A percentile compares a stretch with the other conserved stretches of the same genome.
phyloP scores from a whole-genome alignment of 2,113 vertebrate species.

The Odontophorus gujanensis region DNA sequence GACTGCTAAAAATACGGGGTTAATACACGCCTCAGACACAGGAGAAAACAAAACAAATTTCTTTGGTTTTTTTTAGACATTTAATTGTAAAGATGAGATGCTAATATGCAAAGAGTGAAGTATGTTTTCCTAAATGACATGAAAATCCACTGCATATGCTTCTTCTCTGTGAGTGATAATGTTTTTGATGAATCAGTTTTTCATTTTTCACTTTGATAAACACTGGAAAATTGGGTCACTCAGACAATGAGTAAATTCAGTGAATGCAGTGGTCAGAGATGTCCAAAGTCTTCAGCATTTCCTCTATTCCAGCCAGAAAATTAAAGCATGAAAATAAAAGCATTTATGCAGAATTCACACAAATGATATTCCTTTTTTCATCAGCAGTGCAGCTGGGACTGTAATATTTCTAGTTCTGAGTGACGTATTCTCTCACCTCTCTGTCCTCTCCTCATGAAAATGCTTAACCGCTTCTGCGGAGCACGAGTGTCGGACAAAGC shows the following conservation, averaged over 20 bases:
- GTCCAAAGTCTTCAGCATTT: background rate
- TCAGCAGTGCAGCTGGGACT: background rate
- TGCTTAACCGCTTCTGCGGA: constrained; percentile 12
- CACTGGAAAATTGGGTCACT: background rate
- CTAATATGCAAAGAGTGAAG: background rate
- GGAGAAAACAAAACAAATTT: background rate
- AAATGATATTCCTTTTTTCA: constrained; percentile 15
- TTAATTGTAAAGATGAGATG: background rate
- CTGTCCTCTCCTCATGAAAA: constrained; percentile 73
- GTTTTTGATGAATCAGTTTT: background rate
- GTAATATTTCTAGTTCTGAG: constrained; percentile 19
- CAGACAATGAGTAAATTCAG: background rate
- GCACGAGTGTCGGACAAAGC: constrained; percentile 25
- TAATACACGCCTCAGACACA: background rate
- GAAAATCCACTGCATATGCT: background rate
- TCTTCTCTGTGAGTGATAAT: background rate
- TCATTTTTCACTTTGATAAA: background rate
- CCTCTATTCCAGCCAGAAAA: background rate
- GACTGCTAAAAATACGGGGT: background rate
- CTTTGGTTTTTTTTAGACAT: background rate
- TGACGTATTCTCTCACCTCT: constrained; percentile 56
- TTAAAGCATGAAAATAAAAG: background rate
- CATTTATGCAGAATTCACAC: constrained; percentile 1
- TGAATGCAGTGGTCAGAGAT: background rate
- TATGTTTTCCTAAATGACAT: background rate